Conservation (phyloP, 2,888 invertebrate species). For the Cynaeus angustus region DNA sequence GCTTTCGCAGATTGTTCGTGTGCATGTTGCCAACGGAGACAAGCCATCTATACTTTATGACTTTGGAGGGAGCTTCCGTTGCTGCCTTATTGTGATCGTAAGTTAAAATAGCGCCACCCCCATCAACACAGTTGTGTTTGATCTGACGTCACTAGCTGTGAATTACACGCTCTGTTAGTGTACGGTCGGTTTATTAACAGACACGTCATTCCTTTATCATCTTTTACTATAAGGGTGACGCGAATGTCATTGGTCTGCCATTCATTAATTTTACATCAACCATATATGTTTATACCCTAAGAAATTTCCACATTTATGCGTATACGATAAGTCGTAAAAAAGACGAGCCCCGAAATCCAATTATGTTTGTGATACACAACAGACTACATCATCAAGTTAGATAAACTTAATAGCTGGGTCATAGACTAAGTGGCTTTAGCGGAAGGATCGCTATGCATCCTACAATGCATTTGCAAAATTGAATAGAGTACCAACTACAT, state of each 20-base stretch:
- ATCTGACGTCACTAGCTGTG: constrained; percentile 60
- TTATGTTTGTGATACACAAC: background rate
- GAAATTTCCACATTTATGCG: too few relatives aligned
- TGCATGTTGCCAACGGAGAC: constrained; percentile 48
- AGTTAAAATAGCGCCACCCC: constrained; percentile 57
- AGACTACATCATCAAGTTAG: constrained; percentile 4
- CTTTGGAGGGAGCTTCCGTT: constrained; percentile 52
- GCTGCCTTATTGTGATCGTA: constrained; percentile 57
- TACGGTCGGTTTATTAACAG: constrained; percentile 59
- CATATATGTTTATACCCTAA: too few relatives aligned
- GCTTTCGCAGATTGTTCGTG: constrained; percentile 48
- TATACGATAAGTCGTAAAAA: too few relatives aligned
- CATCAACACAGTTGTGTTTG: constrained; percentile 54
- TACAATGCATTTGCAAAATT: constrained; percentile 37
- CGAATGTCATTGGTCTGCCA: constrained; percentile 28
- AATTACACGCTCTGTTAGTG: constrained; percentile 62
- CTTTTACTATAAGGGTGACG: constrained; percentile 58
- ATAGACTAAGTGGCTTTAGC: constrained; percentile 14
- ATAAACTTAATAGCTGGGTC: background rate
- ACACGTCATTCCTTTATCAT: constrained; percentile 59
- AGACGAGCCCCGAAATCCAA: background rate
- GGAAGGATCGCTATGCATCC: constrained; percentile 13
- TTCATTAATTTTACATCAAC: too few relatives aligned
- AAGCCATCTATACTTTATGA: constrained; percentile 50
- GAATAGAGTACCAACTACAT: constrained; percentile 39